These are phyloP conservation scores for Leuctra nigra DNA, from an alignment of 2,888 invertebrate species.

Conservation along the genomic window DNA sequence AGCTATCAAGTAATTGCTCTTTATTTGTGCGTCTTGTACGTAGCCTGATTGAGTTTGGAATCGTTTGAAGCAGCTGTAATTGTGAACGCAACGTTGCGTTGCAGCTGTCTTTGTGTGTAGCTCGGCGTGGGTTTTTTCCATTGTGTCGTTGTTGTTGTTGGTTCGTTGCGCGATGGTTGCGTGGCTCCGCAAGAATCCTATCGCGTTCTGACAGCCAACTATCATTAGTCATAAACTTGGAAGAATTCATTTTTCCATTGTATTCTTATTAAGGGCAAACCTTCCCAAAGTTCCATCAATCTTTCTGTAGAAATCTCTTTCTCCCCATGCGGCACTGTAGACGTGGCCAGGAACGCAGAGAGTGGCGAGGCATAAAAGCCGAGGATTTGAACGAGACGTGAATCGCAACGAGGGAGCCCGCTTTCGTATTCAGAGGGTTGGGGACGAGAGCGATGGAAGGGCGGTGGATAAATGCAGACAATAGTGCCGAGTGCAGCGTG, in stretches of 20 bases:
- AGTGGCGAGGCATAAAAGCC: conserved; percentile 24
- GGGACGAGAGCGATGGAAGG: too few species aligned
- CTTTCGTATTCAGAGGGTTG: conserved; percentile 15
- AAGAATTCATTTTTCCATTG: conserved; percentile 31
- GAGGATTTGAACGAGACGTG: conserved; percentile 13
- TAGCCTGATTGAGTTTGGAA: neutral
- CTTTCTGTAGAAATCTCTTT: conserved; percentile 23
- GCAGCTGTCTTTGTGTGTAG: conserved; percentile 14
- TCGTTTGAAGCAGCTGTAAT: neutral
- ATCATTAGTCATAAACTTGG: conserved; percentile 31
- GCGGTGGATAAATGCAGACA: too few species aligned
- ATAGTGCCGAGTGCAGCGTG: conserved; percentile 19
- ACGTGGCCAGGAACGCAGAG: neutral
- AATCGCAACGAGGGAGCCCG: conserved; percentile 4
- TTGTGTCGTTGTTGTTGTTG: conserved; percentile 2
- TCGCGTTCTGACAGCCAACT: conserved; percentile 28
- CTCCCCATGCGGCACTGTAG: conserved; percentile 8
- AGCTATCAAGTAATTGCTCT: neutral
- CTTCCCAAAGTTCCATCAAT: conserved; percentile 28
- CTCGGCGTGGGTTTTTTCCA: conserved; percentile 1
- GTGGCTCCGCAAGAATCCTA: conserved; percentile 20
- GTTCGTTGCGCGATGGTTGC: neutral
- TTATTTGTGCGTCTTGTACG: neutral
- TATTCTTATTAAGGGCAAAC: conserved; percentile 30
- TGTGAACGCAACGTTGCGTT: conserved; percentile 2